Evolutionary conservation across 2,888 invertebrate species (phyloP).

Genomic region (Apeira syringaria): DNA sequence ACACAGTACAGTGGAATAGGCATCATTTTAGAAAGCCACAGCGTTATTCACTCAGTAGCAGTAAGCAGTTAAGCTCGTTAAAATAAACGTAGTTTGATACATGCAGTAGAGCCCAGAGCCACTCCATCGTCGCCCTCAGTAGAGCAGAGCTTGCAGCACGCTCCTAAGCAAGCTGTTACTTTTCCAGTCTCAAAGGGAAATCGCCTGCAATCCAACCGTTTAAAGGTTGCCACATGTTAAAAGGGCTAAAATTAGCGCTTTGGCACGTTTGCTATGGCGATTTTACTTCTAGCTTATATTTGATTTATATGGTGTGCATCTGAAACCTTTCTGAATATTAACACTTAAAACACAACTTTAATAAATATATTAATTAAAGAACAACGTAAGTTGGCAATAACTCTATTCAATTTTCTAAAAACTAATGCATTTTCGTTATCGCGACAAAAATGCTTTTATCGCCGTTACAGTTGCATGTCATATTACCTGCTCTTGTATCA

Average conservation of each 20-base stretch:
- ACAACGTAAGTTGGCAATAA: too few relatives aligned
- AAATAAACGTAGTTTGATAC: conserved; percentile 31
- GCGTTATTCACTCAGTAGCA: conserved; percentile 8
- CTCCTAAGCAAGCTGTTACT: conserved; percentile 64
- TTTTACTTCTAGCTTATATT: conserved; percentile 1
- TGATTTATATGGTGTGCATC: background rate
- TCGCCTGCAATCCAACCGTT: conserved; percentile 12
- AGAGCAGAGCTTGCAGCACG: conserved; percentile 64
- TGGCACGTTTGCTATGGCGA: conserved; percentile 3
- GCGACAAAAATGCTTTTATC: too few relatives aligned
- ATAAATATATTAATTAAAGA: too few relatives aligned
- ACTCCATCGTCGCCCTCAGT: conserved; percentile 35
- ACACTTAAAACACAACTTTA: too few relatives aligned
- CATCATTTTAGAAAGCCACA: background rate
- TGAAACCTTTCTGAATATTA: too few relatives aligned
- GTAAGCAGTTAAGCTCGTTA: conserved; percentile 22
- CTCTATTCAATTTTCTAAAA: too few relatives aligned
- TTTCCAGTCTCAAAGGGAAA: conserved; percentile 17
- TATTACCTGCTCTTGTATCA: too few relatives aligned
- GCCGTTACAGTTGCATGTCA: too few relatives aligned
- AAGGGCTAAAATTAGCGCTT: background rate
- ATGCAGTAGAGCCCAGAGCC: conserved; percentile 41
- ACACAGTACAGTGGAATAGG: conserved; percentile 3
- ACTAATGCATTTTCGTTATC: too few relatives aligned
- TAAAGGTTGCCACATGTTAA: background rate